Percentiles rank a stretch among this genome's conserved stretches.
Evolutionary conservation across 1,140 invertebrate species (phyloP).

Genomic region (Zaprionus lachaisei): DNA sequence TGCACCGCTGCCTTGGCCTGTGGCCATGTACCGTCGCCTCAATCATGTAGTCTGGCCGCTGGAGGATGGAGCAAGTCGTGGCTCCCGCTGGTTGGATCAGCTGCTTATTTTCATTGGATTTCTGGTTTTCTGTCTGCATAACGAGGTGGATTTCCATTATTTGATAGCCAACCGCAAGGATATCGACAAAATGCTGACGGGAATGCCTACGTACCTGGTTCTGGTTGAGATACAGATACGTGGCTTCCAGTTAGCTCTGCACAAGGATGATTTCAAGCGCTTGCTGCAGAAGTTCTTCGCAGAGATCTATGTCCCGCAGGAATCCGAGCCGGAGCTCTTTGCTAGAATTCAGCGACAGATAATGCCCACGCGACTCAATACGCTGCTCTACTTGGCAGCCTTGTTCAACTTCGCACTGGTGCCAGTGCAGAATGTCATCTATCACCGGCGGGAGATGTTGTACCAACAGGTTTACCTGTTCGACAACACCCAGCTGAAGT

Average conservation of each 20-base stretch:
- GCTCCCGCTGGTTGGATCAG: constrained; percentile 34
- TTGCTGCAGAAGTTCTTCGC: constrained; percentile 65
- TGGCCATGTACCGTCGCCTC: constrained; percentile 55
- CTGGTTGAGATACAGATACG: constrained; percentile 69
- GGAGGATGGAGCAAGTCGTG: constrained; percentile 47
- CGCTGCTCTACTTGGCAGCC: constrained; percentile 56
- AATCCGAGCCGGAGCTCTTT: constrained; percentile 38
- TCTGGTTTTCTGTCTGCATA: constrained; percentile 55
- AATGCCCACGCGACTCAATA: constrained; percentile 57
- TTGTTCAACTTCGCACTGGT: constrained; percentile 58
- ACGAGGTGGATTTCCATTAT: constrained; percentile 66
- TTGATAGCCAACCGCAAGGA: constrained; percentile 52
- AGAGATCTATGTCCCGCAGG: constrained; percentile 59
- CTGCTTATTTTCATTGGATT: constrained; percentile 53
- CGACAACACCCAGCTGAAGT: constrained; percentile 51
- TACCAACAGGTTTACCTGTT: constrained; percentile 68
- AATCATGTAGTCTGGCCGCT: constrained; percentile 68
- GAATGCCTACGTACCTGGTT: constrained; percentile 66
- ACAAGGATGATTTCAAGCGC: constrained; percentile 53
- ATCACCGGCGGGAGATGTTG: constrained; percentile 60
- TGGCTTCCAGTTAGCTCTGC: constrained; percentile 58
- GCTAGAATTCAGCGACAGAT: constrained; percentile 54
- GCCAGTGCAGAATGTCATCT: constrained; percentile 56
- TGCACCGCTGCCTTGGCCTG: constrained; percentile 58
- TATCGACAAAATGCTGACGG: constrained; percentile 65